Evolutionary conservation across 2,113 vertebrate species (phyloP), one percentile per base, ranked within the genome.

Genomic region (Athene cunicularia): DNA sequence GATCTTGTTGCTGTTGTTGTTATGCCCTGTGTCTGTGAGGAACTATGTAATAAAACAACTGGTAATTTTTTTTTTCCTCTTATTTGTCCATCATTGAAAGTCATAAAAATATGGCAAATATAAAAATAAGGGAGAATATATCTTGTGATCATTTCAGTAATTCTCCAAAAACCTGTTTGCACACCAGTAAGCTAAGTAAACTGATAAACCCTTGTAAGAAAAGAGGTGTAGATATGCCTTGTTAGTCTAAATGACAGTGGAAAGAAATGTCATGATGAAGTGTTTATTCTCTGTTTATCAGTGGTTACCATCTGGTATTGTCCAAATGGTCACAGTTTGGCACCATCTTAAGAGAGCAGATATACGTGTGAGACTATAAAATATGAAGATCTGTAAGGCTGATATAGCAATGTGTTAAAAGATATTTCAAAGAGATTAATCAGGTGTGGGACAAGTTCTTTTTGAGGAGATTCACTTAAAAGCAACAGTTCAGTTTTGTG

Each of bases 361-460:
- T n/a, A 15, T 12, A 27, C 21, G 4, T 63, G 24, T 74, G 21
- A 80, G 19, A 60, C 43, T 26, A 39, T 33, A 53, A 70, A 73
- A 23, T 30, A 47, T 22, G 7, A 22, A 30, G 26, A 52, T 49
- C 16, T 35, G 20, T n/a, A 74, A 19, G 37, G 16, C 20, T 60
- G 45, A 41, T 87, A 50, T 1, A 52, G 12, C 14, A 39, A 30
- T 6, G 7, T 0, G 0, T 12, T 24, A 45, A 74, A 6, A 60
- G 14, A 22, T 59, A 33, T 7, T 58, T 49, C 55, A 75, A n/a
- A 50, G 28, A 39, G 20, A 43, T 41, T 64, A 27, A 66, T 60
- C 8, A 60, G 35, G 3, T 33, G 21, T 86, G 18, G 35, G 26
- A 47, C 19, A 33, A 27, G 28, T 73, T 60, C 6, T 32, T 35